These are phyloP conservation scores for Megaceryle alcyon DNA, from an alignment of 2,797 vertebrate species.

Conservation along the genomic window DNA sequence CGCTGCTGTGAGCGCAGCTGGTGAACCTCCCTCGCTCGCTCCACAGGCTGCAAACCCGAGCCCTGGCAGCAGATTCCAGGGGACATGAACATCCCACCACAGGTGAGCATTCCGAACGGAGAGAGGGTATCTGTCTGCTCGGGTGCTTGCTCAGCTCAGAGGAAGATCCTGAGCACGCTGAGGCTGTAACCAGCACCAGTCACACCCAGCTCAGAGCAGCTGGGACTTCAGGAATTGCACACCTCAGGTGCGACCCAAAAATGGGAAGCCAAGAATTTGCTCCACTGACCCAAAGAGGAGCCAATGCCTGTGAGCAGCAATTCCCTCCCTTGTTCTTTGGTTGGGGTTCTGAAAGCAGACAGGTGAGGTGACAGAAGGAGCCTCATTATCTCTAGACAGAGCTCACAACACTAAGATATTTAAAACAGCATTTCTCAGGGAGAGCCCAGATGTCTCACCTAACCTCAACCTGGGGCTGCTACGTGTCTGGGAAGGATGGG, in stretches of 20 bases:
- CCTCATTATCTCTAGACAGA: neutral
- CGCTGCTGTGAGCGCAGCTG: accelerated
- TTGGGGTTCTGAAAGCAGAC: neutral
- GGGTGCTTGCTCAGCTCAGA: neutral
- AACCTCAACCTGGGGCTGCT: neutral
- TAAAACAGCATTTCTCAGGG: neutral
- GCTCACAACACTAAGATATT: neutral
- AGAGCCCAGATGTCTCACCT: neutral
- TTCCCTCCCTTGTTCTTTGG: neutral
- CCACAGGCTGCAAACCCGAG: neutral
- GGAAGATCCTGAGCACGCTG: neutral
- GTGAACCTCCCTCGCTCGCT: accelerated
- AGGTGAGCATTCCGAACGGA: neutral
- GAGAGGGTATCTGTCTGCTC: neutral
- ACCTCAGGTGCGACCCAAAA: accelerated
- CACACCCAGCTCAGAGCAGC: accelerated
- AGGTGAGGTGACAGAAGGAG: neutral
- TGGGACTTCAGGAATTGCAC: neutral
- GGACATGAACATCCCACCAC: neutral
- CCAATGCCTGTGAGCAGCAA: accelerated
- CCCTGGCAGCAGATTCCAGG: accelerated
- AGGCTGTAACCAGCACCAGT: neutral
- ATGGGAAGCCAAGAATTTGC: neutral
- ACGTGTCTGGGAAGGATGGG: neutral
- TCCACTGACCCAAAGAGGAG: neutral